Percentiles rank a stretch among this genome's conserved stretches.
Evolutionary conservation across 2,113 vertebrate genomes (phyloP).

Genomic region (Pyrgilauda ruficollis): DNA sequence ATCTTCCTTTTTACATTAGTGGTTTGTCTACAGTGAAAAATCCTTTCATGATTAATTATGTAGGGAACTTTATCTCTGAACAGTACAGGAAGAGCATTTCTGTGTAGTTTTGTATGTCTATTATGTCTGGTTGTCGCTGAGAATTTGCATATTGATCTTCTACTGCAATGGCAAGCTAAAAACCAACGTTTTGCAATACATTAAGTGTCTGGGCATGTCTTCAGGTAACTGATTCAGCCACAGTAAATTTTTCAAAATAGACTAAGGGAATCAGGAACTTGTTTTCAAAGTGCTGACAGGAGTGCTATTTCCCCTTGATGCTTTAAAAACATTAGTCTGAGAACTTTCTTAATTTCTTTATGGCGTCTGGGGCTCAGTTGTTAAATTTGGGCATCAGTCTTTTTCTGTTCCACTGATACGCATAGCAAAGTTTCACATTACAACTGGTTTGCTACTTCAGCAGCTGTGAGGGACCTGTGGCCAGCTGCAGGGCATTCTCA

Average conservation of each 20-base stretch:
- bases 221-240: neutral
- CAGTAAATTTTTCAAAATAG: neutral
- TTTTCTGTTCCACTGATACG: neutral
- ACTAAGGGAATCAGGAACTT: neutral
- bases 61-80: neutral
- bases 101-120: neutral
- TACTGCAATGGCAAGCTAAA: neutral
- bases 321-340: neutral
- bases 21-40: neutral
- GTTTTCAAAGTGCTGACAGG: neutral
- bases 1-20: neutral
- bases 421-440: neutral
- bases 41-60: neutral
- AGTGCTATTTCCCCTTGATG: neutral
- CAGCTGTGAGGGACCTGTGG: neutral
- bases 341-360: neutral
- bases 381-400: neutral
- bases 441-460: neutral
- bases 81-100: neutral
- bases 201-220: neutral
- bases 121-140: neutral
- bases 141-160: neutral
- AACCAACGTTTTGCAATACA: fast-evolving
- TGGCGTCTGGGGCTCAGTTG: neutral
- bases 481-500: neutral